Evolutionary conservation across 2,797 vertebrate species (phyloP).

Genomic region (Mormyrus hasselquistii): DNA sequence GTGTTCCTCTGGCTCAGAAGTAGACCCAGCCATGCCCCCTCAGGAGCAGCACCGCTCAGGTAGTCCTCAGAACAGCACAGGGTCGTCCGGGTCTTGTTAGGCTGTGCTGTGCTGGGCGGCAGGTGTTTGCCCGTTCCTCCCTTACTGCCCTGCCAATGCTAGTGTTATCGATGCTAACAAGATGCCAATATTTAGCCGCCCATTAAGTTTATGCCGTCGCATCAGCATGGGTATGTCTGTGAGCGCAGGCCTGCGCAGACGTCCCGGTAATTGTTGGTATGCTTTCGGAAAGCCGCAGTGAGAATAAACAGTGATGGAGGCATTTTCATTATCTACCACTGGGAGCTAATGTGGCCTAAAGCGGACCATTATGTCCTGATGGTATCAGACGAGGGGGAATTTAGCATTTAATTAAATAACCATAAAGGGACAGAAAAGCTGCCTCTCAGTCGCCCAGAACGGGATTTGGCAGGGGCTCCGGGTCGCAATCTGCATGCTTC

Average conservation of each 20-base stretch:
- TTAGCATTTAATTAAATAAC: conserved; percentile 38
- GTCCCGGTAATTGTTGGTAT: not conserved
- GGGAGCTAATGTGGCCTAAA: conserved; percentile 23
- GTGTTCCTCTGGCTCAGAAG: not conserved
- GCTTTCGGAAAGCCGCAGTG: conserved; percentile 9
- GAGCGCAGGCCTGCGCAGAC: not conserved
- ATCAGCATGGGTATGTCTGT: not conserved
- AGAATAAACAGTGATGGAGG: conserved; percentile 22
- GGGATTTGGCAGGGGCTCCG: not conserved
- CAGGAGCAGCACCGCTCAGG: not conserved
- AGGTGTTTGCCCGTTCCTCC: not conserved
- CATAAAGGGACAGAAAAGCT: conserved; percentile 27
- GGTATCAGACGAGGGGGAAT: conserved; percentile 28
- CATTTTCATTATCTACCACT: conserved; percentile 30
- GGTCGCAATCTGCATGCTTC: not conserved
- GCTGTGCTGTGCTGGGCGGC: not conserved
- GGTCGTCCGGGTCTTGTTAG: not conserved
- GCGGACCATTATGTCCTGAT: conserved; percentile 31
- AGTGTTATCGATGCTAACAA: not conserved
- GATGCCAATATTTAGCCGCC: not conserved
- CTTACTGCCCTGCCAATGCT: not conserved
- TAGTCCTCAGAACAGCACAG: not conserved
- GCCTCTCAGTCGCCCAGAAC: conserved; percentile 18
- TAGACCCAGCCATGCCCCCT: not conserved
- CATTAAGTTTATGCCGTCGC: not conserved